Percentiles rank a stretch among this genome's conserved stretches.
Evolutionary conservation across 2,113 vertebrate genomes (phyloP).

Genomic region (Scomber colias): DNA sequence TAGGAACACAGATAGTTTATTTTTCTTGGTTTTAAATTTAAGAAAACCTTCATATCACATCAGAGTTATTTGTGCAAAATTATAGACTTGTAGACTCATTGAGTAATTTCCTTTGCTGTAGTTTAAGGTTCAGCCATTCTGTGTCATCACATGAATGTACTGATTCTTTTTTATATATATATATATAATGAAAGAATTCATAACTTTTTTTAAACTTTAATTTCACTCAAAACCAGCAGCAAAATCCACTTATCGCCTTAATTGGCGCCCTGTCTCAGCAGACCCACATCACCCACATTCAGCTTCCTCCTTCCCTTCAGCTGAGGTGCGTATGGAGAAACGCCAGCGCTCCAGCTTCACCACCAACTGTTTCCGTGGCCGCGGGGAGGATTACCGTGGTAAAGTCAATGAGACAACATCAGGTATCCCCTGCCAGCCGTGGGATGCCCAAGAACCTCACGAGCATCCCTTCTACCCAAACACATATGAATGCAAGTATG

Average conservation of each 20-base stretch:
- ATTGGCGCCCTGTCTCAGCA: neutral
- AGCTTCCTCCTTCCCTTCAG: slow-evolving; percentile 50
- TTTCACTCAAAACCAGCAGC: neutral
- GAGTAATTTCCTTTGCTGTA: no score
- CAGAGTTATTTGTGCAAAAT: no score
- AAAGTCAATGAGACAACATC: slow-evolving; percentile 89
- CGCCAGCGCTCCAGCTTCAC: slow-evolving; percentile 82
- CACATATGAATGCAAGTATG: slow-evolving; percentile 93
- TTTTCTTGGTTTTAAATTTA: no score
- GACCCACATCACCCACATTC: neutral
- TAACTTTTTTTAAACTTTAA: neutral
- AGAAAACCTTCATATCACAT: no score
- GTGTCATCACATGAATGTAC: neutral
- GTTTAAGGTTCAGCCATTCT: neutral
- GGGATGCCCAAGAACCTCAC: slow-evolving; percentile 92
- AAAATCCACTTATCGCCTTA: neutral
- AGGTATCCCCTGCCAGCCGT: slow-evolving; percentile 93
- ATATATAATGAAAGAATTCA: no score
- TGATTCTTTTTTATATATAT: no score
- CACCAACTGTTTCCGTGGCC: slow-evolving; percentile 89
- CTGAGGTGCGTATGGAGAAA: slow-evolving; percentile 76
- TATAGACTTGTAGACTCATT: no score
- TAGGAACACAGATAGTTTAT: no score
- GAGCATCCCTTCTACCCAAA: slow-evolving; percentile 90
- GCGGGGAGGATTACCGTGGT: slow-evolving; percentile 93